A percentile compares a stretch with the other conserved stretches of the same genome.
Evolutionary conservation across 2,113 vertebrate species (phyloP).

Genomic region (Eira barbara): DNA sequence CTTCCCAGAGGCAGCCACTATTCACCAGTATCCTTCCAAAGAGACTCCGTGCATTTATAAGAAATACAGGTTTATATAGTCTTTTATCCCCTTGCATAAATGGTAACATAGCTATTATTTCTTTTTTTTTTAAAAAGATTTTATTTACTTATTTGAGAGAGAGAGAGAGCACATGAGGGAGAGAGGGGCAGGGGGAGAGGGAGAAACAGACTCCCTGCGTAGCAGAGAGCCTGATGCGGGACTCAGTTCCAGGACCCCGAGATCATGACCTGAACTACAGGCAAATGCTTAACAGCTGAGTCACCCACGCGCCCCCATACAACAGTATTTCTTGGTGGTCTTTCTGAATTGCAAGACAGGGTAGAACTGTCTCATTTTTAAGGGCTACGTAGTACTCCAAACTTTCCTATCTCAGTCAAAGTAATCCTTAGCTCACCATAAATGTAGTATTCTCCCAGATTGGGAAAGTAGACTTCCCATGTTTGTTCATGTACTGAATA

Average conservation of each 20-base stretch:
- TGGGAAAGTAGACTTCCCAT: background rate
- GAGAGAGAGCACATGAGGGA: too few species aligned
- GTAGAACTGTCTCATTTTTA: background rate
- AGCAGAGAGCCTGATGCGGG: background rate
- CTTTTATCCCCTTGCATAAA: background rate
- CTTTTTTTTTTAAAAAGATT: background rate
- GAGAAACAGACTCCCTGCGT: background rate
- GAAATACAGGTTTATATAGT: background rate
- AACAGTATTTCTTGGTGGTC: background rate
- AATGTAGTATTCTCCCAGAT: background rate
- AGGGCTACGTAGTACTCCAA: background rate
- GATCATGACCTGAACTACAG: background rate
- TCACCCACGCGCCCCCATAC: background rate
- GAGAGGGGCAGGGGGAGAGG: background rate
- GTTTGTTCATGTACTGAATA: background rate
- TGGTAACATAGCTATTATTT: background rate
- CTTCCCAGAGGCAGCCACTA: background rate
- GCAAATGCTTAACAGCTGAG: background rate
- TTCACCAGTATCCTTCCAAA: background rate
- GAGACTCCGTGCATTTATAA: background rate
- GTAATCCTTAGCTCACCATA: background rate
- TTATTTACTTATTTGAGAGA: background rate
- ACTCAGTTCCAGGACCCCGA: background rate
- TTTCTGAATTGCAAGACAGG: background rate
- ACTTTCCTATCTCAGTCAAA: background rate